phyloP scores from a whole-genome alignment of 2,113 vertebrate genomes.

The Coptodon bakossiorum region DNA sequence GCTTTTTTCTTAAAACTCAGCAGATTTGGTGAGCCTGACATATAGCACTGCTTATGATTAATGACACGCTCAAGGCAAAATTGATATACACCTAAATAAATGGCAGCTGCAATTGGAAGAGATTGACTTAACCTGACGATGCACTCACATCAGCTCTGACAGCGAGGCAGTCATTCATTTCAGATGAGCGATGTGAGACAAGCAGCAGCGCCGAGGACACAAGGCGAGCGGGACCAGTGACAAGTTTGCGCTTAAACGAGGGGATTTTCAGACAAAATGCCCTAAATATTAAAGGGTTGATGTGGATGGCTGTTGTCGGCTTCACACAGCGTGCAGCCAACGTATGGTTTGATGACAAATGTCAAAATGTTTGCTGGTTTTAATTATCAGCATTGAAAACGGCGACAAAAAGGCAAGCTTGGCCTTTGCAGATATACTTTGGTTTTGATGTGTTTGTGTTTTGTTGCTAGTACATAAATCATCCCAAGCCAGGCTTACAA shows the following conservation, averaged over 20 bases:
- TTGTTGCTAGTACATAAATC: slow-evolving; percentile 33
- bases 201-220: not conserved
- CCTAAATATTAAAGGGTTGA: not conserved
- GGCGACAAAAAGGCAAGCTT: slow-evolving; percentile 21
- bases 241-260: not conserved
- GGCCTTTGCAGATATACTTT: slow-evolving; percentile 30
- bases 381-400: slow-evolving; percentile 32
- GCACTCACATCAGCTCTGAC: not conserved
- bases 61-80: slow-evolving; percentile 8
- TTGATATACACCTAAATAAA: slow-evolving; percentile 26
- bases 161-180: not conserved
- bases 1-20: not conserved
- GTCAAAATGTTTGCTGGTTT: slow-evolving; percentile 16
- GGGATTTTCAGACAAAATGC: not conserved
- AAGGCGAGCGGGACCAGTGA: not conserved
- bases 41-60: not conserved
- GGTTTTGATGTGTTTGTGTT: slow-evolving; percentile 40
- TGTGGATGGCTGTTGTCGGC: not conserved
- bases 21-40: not conserved
- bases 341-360: slow-evolving; percentile 22
- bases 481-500: not conserved
- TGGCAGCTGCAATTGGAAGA: not conserved
- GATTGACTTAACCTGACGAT: not conserved
- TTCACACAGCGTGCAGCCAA: not conserved
- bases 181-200: not conserved